phyloP scores from a whole-genome alignment of 2,888 invertebrate genomes.

The Ormia ochracea region DNA sequence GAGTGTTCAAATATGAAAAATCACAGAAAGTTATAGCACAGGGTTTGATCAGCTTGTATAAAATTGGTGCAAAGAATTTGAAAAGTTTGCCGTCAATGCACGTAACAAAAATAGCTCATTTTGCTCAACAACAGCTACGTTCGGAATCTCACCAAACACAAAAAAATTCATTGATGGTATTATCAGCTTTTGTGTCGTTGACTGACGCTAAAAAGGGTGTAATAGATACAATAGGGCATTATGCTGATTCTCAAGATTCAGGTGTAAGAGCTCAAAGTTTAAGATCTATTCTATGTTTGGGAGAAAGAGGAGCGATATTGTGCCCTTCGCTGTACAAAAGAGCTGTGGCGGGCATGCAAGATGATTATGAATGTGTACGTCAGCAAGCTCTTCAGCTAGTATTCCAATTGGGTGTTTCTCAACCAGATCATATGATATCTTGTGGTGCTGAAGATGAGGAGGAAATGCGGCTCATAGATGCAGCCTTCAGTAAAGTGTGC shows the following conservation, averaged over 20 bases:
- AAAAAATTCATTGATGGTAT: conserved; percentile 73
- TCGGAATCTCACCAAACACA: conserved; percentile 75
- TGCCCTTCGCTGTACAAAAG: conserved; percentile 81
- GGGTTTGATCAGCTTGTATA: conserved; percentile 73
- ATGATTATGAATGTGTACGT: conserved; percentile 96
- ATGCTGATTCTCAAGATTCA: conserved; percentile 92
- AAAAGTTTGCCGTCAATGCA: conserved; percentile 70
- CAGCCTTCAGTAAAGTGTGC: conserved; percentile 97
- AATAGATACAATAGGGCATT: conserved; percentile 87
- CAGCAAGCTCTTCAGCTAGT: conserved; percentile 90
- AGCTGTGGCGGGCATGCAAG: conserved; percentile 86
- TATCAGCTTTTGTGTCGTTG: conserved; percentile 73
- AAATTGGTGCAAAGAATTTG: conserved; percentile 71
- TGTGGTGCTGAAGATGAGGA: conserved; percentile 83
- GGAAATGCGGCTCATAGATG: conserved; percentile 92
- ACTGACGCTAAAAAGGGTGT: conserved; percentile 80
- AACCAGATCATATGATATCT: conserved; percentile 87
- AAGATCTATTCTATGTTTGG: conserved; percentile 88
- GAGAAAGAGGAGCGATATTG: conserved; percentile 88
- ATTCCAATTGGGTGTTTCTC: conserved; percentile 89
- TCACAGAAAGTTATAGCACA: conserved; percentile 76
- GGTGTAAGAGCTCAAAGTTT: conserved; percentile 93
- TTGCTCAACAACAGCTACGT: conserved; percentile 73
- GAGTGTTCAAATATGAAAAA: conserved; percentile 72
- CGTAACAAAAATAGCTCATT: conserved; percentile 73